These are phyloP conservation scores for Muntiacus muntjak DNA, from an alignment of 2,113 vertebrate genomes.

Conservation along the genomic window DNA sequence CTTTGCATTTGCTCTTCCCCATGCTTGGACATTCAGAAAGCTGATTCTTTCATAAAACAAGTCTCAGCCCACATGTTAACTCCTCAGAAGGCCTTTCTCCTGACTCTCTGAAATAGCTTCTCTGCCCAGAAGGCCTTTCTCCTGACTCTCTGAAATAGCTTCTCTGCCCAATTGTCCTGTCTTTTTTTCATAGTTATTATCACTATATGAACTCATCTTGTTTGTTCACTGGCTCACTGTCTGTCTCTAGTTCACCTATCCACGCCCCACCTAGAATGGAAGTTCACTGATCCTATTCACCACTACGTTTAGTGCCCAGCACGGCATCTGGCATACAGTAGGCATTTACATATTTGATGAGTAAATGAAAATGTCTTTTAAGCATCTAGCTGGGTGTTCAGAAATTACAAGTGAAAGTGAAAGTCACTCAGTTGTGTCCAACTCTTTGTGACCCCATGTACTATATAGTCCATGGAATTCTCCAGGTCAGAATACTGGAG, in stretches of 20 bases:
- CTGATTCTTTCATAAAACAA: neutral
- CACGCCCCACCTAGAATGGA: neutral
- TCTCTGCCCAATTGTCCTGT: neutral
- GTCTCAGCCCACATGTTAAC: neutral
- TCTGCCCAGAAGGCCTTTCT: neutral
- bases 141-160: neutral
- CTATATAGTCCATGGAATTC: neutral
- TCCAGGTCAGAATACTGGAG: neutral
- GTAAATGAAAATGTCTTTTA: conserved; percentile 26
- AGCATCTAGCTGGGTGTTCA: neutral
- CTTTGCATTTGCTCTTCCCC: neutral
- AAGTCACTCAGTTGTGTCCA: neutral
- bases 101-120: neutral
- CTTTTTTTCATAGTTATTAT: neutral
- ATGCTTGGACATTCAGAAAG: neutral
- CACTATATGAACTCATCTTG: neutral
- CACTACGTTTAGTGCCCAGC: neutral
- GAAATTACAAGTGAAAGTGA: neutral
- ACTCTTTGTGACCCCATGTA: neutral
- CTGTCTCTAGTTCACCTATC: neutral
- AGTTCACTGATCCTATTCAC: neutral
- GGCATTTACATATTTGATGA: conserved; percentile 5
- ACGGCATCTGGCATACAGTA: neutral
- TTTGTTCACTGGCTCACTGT: conserved; percentile 3
- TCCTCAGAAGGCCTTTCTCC: neutral